Evolutionary conservation across 2,888 invertebrate species (phyloP).

Genomic region (Orthonevra nobilis): DNA sequence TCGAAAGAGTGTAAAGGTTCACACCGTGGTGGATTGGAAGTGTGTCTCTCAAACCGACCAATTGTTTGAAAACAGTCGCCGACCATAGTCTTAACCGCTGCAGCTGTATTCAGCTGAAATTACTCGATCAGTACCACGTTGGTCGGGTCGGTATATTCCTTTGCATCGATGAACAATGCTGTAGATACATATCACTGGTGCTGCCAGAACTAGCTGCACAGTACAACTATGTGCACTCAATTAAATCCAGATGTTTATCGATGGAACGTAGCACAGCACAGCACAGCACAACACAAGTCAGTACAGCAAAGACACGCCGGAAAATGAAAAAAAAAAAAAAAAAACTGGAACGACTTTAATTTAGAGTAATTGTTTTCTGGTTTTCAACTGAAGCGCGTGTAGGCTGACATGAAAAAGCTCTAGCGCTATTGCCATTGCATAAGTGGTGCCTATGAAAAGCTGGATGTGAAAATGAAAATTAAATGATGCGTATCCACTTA

Average conservation of each 20-base stretch:
- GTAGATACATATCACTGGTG: too few relatives aligned
- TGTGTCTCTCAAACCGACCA: slow-evolving; percentile 44
- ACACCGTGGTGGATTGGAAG: slow-evolving; percentile 24
- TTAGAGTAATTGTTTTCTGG: slow-evolving; percentile 63
- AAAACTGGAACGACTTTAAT: slow-evolving; percentile 65
- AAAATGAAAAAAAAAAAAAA: not conserved
- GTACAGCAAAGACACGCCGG: slow-evolving; percentile 11
- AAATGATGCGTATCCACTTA: slow-evolving; percentile 70
- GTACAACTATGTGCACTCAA: slow-evolving; percentile 49
- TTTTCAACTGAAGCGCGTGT: slow-evolving; percentile 49
- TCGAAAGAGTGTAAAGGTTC: slow-evolving; percentile 30
- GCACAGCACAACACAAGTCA: too few relatives aligned
- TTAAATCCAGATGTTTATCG: slow-evolving; percentile 69
- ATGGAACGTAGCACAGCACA: too few relatives aligned
- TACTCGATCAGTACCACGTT: slow-evolving; percentile 8
- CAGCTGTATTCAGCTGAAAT: slow-evolving; percentile 55
- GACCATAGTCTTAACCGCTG: slow-evolving; percentile 34
- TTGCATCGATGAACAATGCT: slow-evolving; percentile 42
- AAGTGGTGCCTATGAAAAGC: slow-evolving; percentile 26
- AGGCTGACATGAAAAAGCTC: slow-evolving; percentile 45
- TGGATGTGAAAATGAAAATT: slow-evolving; percentile 66
- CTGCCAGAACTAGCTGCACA: too few relatives aligned
- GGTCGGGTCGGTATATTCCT: slow-evolving; percentile 21
- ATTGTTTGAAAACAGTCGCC: slow-evolving; percentile 45
- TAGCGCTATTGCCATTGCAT: slow-evolving; percentile 22